A percentile compares a stretch with the other conserved stretches of the same genome.
These are phyloP conservation scores for Taenaris catops DNA, from an alignment of 2,888 invertebrate species.

Conservation along the genomic window DNA sequence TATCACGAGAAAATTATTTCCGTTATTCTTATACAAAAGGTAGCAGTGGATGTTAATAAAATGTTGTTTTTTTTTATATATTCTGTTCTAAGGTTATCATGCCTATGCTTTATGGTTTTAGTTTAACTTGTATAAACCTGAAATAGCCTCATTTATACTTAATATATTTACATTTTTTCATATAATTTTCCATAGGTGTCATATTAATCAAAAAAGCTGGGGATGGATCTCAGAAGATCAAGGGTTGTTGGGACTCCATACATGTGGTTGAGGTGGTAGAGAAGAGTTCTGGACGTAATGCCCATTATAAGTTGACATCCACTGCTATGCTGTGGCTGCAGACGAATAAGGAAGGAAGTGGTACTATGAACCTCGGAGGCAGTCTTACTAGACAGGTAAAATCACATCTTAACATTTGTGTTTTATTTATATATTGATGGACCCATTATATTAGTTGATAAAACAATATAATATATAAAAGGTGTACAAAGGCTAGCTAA, in stretches of 20 bases:
- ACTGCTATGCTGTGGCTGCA: slow-evolving; percentile 99
- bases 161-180: too few species aligned
- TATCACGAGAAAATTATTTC: too few species aligned
- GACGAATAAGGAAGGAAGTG: slow-evolving; percentile 97
- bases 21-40: too few species aligned
- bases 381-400: slow-evolving; percentile 96
- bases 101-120: too few species aligned
- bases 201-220: slow-evolving; percentile 99
- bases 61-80: background rate
- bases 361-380: slow-evolving; percentile 99
- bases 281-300: slow-evolving; percentile 95
- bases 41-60: too few species aligned
- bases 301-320: slow-evolving; percentile 99
- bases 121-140: too few species aligned
- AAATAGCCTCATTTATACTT: too few species aligned
- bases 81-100: too few species aligned
- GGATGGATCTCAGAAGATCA: slow-evolving; percentile 98
- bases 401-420: background rate
- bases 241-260: slow-evolving; percentile 99
- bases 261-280: slow-evolving; percentile 99
- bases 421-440: background rate
- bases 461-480: background rate
- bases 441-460: background rate
- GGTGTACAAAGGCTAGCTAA: too few species aligned
- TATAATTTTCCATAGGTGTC: too few species aligned